Percentiles rank a stretch among this genome's conserved stretches.
Conservation (phyloP, 1,140 invertebrate genomes). For the Panagrolaimus sp. region DNA sequence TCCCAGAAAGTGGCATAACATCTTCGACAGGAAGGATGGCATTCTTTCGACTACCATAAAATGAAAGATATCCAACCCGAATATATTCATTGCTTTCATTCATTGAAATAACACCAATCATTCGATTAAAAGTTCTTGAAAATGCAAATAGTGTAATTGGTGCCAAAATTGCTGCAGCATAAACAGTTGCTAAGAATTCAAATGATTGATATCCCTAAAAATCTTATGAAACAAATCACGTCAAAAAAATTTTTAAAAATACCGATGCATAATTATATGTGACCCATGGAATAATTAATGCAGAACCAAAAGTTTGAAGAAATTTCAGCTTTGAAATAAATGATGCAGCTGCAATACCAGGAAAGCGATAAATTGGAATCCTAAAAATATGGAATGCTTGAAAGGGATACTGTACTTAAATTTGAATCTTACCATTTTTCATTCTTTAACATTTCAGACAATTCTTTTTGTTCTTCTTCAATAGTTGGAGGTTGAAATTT, state of each 20-base stretch:
- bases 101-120: conserved; percentile 27
- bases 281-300: conserved; percentile 15
- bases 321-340: conserved; percentile 20
- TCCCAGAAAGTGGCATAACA: conserved; percentile 7
- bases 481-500: too few relatives aligned
- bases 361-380: conserved; percentile 25
- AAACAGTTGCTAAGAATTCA: background rate
- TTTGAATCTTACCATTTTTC: conserved; percentile 22
- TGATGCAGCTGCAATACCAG: conserved; percentile 4
- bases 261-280: conserved; percentile 19
- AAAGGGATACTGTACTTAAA: background rate
- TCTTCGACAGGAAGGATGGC: conserved; percentile 4
- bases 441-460: background rate
- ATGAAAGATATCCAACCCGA: conserved; percentile 28
- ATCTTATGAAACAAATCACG: too few relatives aligned
- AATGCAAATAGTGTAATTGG: conserved; percentile 21
- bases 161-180: conserved; percentile 17
- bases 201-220: conserved; percentile 10
- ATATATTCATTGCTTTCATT: conserved; percentile 14
- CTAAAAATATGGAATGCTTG: conserved; percentile 11
- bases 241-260: too few relatives aligned
- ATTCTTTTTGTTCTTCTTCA: background rate
- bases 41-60: conserved; percentile 23
- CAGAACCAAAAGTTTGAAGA: conserved; percentile 20
- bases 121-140: conserved; percentile 21